phyloP scores from a whole-genome alignment of 2,888 invertebrate species.

The Sycophila texana region DNA sequence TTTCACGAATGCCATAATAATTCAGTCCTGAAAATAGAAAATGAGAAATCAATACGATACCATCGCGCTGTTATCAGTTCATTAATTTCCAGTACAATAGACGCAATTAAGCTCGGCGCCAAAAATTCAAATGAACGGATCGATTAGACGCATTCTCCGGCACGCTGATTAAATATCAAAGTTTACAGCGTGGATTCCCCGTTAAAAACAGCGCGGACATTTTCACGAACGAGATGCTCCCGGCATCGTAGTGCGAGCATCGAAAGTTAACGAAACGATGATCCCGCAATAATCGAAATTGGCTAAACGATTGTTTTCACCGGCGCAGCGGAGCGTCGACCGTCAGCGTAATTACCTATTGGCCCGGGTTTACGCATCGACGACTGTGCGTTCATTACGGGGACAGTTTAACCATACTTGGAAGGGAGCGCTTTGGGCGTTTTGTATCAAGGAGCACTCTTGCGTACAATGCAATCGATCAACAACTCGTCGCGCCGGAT shows the following conservation, averaged over 20 bases:
- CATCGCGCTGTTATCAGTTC: no score
- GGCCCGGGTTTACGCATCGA: conserved; percentile 29
- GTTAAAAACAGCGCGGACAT: no score
- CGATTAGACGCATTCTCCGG: no score
- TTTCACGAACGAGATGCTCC: neutral
- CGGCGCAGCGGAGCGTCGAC: neutral
- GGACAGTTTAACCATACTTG: conserved; percentile 36
- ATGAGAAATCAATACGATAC: no score
- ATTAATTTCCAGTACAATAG: no score
- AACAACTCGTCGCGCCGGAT: neutral
- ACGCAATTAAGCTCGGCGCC: no score
- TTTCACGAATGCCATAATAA: no score
- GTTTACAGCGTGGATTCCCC: no score
- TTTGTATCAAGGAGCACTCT: conserved; percentile 42
- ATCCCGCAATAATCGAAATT: conserved; percentile 47
- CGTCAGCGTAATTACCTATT: conserved; percentile 42
- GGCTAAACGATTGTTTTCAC: conserved; percentile 41
- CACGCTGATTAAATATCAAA: no score
- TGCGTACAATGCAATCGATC: conserved; percentile 16
- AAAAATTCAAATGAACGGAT: no score
- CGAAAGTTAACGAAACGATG: conserved; percentile 14
- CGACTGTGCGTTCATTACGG: conserved; percentile 30
- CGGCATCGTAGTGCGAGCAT: no score
- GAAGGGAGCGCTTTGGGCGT: conserved; percentile 25
- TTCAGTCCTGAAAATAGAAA: no score